Conservation (phyloP, 1,140 invertebrate species). For the Mizuhopecten yessoensis region DNA sequence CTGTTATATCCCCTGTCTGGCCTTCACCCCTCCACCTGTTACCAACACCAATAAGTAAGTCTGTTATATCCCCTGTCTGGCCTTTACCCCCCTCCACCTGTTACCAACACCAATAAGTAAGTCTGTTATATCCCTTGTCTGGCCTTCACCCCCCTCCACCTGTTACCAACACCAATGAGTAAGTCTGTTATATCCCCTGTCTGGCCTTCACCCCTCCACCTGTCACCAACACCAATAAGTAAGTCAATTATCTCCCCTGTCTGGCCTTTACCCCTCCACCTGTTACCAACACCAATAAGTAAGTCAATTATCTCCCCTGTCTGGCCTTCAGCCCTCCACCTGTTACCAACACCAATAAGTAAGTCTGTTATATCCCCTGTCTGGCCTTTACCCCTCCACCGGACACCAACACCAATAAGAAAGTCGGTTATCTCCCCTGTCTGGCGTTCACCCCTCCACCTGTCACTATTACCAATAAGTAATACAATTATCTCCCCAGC, state of each 20-base stretch:
- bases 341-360: conserved; percentile 49
- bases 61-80: conserved; percentile 76
- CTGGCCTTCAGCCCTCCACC: conserved; percentile 83
- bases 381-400: background rate
- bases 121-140: conserved; percentile 41
- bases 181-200: conserved; percentile 64
- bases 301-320: conserved; percentile 80
- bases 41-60: background rate
- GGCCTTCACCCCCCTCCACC: background rate
- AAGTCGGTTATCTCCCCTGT: conserved; percentile 80
- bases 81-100: conserved; percentile 81
- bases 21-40: background rate
- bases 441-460: conserved; percentile 83
- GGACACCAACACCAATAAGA: background rate
- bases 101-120: conserved; percentile 50
- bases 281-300: background rate
- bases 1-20: background rate
- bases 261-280: background rate
- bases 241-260: conserved; percentile 38
- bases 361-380: conserved; percentile 43
- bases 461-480: conserved; percentile 48
- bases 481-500: background rate
- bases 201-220: conserved; percentile 83
- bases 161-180: background rate
- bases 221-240: conserved; percentile 49